These are phyloP conservation scores for Chaetodon trifascialis DNA, from an alignment of 2,113 vertebrate genomes.

Conservation along the genomic window DNA sequence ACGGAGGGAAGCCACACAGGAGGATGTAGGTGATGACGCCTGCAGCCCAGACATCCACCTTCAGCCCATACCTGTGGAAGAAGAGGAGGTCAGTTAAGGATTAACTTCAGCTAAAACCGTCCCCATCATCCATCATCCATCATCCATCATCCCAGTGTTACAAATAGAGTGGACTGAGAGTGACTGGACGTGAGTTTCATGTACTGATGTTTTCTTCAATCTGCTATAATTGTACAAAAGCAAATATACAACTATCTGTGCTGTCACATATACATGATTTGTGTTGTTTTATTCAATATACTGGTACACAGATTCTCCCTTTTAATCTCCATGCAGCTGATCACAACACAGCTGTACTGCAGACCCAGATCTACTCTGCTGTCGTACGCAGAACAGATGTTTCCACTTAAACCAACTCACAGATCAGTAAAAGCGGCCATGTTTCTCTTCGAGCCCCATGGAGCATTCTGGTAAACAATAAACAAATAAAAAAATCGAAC, in stretches of 20 bases:
- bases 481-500: slow-evolving; percentile 10
- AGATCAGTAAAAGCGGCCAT: not conserved
- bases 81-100: not conserved
- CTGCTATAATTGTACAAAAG: not conserved
- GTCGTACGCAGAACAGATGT: not conserved
- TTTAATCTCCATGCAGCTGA: not conserved
- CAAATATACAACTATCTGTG: not conserved
- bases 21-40: slow-evolving; percentile 98
- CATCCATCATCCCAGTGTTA: not conserved
- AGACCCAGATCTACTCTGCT: not conserved
- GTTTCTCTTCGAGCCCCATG: not conserved
- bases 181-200: no score
- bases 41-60: slow-evolving; percentile 98
- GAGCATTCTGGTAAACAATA: not conserved
- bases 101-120: not conserved
- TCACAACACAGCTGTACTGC: not conserved
- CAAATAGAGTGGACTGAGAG: no score
- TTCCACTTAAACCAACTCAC: slow-evolving; percentile 1
- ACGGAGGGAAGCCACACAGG: slow-evolving; percentile 97
- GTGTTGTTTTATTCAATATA: not conserved
- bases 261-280: not conserved
- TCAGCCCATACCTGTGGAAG: slow-evolving; percentile 92
- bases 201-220: not conserved
- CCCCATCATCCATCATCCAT: not conserved
- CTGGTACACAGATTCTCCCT: not conserved